These are phyloP conservation scores for Pseudomyrmex dendroicus DNA, from an alignment of 1,140 invertebrate genomes.

Conservation along the genomic window DNA sequence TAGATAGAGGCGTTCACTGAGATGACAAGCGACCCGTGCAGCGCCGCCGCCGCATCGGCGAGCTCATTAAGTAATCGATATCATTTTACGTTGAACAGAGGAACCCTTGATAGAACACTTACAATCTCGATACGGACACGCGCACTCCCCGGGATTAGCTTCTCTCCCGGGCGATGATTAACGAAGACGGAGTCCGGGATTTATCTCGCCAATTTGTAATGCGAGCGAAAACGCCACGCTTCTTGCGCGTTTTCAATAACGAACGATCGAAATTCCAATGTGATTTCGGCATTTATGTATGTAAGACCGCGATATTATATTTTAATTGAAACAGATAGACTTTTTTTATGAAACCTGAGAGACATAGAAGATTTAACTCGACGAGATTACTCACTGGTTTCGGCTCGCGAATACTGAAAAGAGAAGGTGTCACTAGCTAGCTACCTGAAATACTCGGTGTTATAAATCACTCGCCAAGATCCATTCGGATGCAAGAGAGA, in stretches of 20 bases:
- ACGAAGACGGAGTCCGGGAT: constrained; percentile 21
- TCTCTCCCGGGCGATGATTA: constrained; percentile 35
- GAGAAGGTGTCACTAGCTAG: constrained; percentile 24
- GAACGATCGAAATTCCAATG: constrained; percentile 6
- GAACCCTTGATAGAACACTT: constrained; percentile 54
- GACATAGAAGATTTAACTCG: not conserved
- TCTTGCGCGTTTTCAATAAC: constrained; percentile 17
- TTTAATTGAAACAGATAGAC: not conserved
- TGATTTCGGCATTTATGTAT: not conserved
- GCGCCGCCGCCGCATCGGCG: constrained; percentile 49
- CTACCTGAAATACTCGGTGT: constrained; percentile 23
- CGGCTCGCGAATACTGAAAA: not conserved
- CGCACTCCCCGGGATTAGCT: constrained; percentile 42
- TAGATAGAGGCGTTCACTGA: constrained; percentile 59
- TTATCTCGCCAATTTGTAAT: constrained; percentile 51
- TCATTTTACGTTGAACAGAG: constrained; percentile 64
- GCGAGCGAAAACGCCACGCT: constrained; percentile 6
- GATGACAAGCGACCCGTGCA: constrained; percentile 61
- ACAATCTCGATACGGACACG: constrained; percentile 53
- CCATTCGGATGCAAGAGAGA: not conserved
- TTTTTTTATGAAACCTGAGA: not conserved
- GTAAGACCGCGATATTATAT: not conserved
- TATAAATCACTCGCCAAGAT: constrained; percentile 20
- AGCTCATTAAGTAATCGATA: constrained; percentile 66
- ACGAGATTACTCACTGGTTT: constrained; percentile 29